Conservation (phyloP, 2,797 vertebrate genomes). For the Brachyalestes nurse region DNA sequence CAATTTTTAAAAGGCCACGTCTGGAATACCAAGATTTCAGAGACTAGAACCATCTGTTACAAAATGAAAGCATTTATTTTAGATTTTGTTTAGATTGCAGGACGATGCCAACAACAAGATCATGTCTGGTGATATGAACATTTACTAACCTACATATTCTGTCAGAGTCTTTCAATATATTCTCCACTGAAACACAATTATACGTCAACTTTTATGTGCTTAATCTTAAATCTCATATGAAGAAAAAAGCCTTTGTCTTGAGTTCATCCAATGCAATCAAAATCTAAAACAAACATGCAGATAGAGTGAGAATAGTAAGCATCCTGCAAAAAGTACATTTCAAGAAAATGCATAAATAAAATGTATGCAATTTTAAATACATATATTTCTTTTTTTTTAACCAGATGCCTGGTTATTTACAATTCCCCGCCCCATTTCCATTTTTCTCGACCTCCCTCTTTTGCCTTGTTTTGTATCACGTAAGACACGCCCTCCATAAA, state of each 20-base stretch:
- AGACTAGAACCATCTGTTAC: background rate
- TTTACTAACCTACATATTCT: background rate
- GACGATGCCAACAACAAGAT: background rate
- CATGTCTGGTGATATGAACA: background rate
- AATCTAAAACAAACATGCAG: background rate
- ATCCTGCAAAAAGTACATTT: background rate
- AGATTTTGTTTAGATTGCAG: background rate
- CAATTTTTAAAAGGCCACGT: background rate
- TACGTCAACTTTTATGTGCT: background rate
- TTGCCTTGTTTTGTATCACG: conserved; percentile 77
- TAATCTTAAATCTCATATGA: background rate
- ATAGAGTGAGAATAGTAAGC: background rate
- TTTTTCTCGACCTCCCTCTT: conserved; percentile 62
- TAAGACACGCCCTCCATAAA: conserved; percentile 61
- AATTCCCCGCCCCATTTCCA: conserved; percentile 48
- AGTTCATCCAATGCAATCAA: background rate
- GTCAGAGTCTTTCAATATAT: background rate
- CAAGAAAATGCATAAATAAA: background rate
- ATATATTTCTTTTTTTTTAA: too few species aligned
- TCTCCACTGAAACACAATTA: background rate
- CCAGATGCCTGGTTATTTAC: conserved; percentile 41
- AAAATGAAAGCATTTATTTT: background rate
- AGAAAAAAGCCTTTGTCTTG: background rate
- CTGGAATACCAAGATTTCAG: background rate
- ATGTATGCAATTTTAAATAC: too few species aligned